Percentiles rank a stretch among this genome's conserved stretches.
Evolutionary conservation across 2,888 invertebrate genomes (phyloP).

Genomic region (Nemurella pictetii): DNA sequence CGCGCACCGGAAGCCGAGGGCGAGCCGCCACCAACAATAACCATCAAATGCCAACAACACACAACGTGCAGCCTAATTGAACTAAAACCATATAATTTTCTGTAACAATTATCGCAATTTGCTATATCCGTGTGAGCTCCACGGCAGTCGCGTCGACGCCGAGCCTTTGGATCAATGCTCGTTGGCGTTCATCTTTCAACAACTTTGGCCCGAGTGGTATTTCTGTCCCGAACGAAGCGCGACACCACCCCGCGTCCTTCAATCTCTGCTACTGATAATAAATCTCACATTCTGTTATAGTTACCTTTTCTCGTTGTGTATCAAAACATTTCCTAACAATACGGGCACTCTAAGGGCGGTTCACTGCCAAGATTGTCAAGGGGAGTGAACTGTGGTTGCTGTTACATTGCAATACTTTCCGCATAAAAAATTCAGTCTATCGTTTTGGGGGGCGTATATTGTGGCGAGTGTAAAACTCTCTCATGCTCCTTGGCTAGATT

Average conservation of each 20-base stretch:
- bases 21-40: no score
- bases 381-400: not conserved
- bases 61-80: not conserved
- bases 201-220: not conserved
- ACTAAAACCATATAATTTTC: not conserved
- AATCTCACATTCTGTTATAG: not conserved
- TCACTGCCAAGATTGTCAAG: not conserved
- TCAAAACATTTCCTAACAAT: not conserved
- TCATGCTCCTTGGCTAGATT: not conserved
- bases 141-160: not conserved
- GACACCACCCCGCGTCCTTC: not conserved
- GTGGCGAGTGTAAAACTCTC: not conserved
- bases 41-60: no score
- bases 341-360: not conserved
- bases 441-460: not conserved
- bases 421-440: not conserved
- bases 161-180: not conserved
- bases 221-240: not conserved
- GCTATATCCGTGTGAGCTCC: not conserved
- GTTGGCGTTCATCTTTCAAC: not conserved
- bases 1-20: no score
- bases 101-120: not conserved
- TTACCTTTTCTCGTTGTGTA: not conserved
- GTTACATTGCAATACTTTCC: not conserved
- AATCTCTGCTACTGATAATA: not conserved